These are phyloP conservation scores for Brachirus orientalis DNA, from an alignment of 2,113 vertebrate genomes.

Conservation along the genomic window DNA sequence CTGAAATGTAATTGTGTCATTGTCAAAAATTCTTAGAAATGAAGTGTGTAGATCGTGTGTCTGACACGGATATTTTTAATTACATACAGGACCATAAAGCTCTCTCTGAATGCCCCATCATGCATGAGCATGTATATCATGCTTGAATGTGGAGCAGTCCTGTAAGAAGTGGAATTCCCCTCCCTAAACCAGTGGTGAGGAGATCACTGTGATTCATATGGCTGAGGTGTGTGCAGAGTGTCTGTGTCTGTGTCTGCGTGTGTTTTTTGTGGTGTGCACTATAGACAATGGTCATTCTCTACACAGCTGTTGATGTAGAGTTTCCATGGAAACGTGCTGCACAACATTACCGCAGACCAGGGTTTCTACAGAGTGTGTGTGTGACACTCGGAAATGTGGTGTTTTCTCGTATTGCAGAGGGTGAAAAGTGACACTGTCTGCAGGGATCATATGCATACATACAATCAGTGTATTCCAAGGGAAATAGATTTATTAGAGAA, in stretches of 20 bases:
- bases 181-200: constrained; percentile 48
- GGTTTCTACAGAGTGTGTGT: background rate
- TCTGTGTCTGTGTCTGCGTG: constrained; percentile 7
- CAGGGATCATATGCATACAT: constrained; percentile 26
- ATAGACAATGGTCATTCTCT: constrained; percentile 35
- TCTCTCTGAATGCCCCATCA: constrained; percentile 13
- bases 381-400: background rate
- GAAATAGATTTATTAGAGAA: constrained; percentile 30
- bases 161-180: constrained; percentile 69
- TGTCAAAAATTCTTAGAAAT: background rate
- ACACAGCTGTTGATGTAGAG: constrained; percentile 52
- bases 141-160: constrained; percentile 35
- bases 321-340: constrained; percentile 56
- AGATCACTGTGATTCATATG: constrained; percentile 47
- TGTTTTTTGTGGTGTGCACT: constrained; percentile 24
- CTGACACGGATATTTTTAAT: constrained; percentile 3
- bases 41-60: constrained; percentile 8
- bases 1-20: background rate
- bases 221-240: constrained; percentile 27
- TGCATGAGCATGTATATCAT: constrained; percentile 47
- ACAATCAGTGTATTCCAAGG: background rate
- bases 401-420: constrained; percentile 8
- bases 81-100: constrained; percentile 3
- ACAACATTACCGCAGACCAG: constrained; percentile 32
- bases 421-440: constrained; percentile 28